phyloP scores from a whole-genome alignment of 2,888 invertebrate genomes.

The Lochmaea crataegi region DNA sequence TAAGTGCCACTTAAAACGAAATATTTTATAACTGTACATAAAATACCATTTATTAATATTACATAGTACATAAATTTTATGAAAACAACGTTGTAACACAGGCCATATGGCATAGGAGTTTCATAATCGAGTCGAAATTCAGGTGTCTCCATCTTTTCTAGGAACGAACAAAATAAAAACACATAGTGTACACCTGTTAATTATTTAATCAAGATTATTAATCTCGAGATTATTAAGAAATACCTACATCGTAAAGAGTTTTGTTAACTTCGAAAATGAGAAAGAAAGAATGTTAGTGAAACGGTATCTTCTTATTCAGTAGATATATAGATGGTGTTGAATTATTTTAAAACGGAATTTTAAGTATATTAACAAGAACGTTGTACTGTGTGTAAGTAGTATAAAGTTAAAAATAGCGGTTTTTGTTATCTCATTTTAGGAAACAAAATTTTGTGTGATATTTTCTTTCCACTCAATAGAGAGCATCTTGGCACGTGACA shows the following conservation, averaged over 20 bases:
- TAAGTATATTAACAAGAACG: not conserved
- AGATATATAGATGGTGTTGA: not conserved
- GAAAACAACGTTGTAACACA: not conserved
- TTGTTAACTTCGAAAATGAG: slow-evolving; percentile 23
- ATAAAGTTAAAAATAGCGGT: not conserved
- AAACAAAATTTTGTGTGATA: no score
- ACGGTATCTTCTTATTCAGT: slow-evolving; percentile 13
- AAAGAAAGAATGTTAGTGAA: slow-evolving; percentile 18
- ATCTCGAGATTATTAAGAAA: slow-evolving; percentile 27
- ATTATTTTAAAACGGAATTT: slow-evolving; percentile 3
- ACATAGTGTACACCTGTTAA: slow-evolving; percentile 29
- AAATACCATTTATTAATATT: not conserved
- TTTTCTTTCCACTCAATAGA: no score
- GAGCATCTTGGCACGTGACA: no score
- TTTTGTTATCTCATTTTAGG: no score
- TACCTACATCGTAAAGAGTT: slow-evolving; percentile 29
- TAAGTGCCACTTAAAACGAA: no score
- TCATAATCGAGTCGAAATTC: slow-evolving; percentile 9
- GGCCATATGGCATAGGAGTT: slow-evolving; percentile 1
- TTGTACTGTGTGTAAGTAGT: not conserved
- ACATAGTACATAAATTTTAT: not conserved
- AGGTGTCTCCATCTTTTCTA: slow-evolving; percentile 15
- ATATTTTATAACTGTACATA: not conserved
- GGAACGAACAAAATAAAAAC: slow-evolving; percentile 3
- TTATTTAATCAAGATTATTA: slow-evolving; percentile 23